Conservation (phyloP, 2,888 invertebrate genomes). For the Biston stratarius region DNA sequence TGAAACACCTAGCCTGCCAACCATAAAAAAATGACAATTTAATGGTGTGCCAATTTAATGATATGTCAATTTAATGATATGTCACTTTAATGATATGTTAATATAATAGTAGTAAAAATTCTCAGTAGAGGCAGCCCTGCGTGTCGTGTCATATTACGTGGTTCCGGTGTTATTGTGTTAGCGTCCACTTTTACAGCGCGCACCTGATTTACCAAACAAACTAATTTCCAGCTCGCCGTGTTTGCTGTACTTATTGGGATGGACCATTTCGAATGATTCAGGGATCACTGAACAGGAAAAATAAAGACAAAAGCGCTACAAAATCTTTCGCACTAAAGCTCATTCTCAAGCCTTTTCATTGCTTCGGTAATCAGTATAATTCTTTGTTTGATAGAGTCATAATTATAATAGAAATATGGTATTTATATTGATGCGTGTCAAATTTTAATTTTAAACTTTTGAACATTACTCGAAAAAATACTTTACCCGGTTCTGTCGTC, state of each 20-base stretch:
- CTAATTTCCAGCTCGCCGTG: slow-evolving; percentile 38
- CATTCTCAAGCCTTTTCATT: neutral
- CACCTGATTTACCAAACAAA: slow-evolving; percentile 45
- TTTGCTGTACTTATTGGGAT: slow-evolving; percentile 40
- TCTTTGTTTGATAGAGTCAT: no score
- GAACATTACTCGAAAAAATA: no score
- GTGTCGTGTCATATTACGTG: slow-evolving; percentile 61
- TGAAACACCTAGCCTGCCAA: no score
- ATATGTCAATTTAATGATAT: no score
- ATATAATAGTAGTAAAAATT: neutral
- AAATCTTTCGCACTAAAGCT: neutral
- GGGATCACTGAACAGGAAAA: slow-evolving; percentile 1
- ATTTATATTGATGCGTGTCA: no score
- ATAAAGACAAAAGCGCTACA: neutral
- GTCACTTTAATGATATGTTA: no score
- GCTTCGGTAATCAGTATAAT: no score
- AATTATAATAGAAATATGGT: no score
- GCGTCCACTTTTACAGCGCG: slow-evolving; percentile 71
- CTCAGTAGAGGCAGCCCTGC: slow-evolving; percentile 39
- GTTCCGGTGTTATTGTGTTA: slow-evolving; percentile 74
- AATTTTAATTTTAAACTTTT: no score
- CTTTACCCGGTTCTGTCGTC: no score
- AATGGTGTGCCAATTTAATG: no score
- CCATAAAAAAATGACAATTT: no score
- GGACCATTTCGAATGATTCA: slow-evolving; percentile 29